Conservation (phyloP, 2,113 vertebrate genomes). For the Nyctereutes procyonoides region DNA sequence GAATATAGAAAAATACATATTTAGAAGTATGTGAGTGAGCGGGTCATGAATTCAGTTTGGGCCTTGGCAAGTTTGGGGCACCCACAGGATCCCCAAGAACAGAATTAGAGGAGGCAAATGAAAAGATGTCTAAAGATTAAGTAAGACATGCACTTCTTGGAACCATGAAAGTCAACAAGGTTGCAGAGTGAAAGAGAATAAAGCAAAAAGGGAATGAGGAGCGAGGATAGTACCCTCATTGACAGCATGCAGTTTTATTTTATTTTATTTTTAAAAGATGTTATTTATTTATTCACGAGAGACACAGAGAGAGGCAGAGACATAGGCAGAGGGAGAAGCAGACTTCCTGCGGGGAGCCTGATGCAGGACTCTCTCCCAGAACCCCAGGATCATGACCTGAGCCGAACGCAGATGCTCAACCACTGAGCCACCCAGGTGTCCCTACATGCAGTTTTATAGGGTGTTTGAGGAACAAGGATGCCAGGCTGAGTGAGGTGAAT, state of each 20-base stretch:
- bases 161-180: not conserved
- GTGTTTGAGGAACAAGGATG: not conserved
- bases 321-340: too few relatives aligned
- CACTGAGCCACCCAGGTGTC: too few relatives aligned
- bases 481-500: not conserved
- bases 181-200: not conserved
- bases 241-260: not conserved
- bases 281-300: too few relatives aligned
- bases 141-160: not conserved
- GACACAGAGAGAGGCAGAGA: too few relatives aligned
- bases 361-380: too few relatives aligned
- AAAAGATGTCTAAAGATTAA: conserved; percentile 37
- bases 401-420: too few relatives aligned
- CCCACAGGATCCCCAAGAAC: not conserved
- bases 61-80: not conserved
- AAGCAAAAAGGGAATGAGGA: not conserved
- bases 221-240: not conserved
- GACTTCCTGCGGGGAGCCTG: too few relatives aligned
- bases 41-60: conserved; percentile 4
- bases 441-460: not conserved
- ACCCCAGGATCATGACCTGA: too few relatives aligned
- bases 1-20: conserved; percentile 13
- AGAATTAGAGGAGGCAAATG: conserved; percentile 12
- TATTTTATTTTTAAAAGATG: too few relatives aligned
- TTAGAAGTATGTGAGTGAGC: not conserved